Evolutionary conservation across 35 echinoderm and acorn worm genomes (phyloP).

Genomic region (Ophioderma brevispina): DNA sequence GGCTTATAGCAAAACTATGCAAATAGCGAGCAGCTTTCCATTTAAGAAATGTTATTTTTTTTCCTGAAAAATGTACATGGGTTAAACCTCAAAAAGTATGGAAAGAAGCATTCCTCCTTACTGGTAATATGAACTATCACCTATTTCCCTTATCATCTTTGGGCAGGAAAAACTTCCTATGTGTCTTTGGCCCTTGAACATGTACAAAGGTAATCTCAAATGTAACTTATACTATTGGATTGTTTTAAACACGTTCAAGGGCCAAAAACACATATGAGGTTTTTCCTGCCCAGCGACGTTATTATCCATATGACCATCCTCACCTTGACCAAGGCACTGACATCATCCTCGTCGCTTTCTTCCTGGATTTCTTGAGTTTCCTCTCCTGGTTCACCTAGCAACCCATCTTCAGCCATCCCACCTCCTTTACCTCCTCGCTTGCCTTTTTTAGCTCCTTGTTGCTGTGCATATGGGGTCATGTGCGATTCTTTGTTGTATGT

Average conservation of each 20-base stretch:
- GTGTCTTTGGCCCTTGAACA: too few relatives aligned
- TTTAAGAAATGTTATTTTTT: too few relatives aligned
- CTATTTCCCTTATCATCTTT: too few relatives aligned
- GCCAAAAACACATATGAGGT: background rate
- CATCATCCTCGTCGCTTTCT: constrained; percentile 18
- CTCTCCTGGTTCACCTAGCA: constrained; percentile 29
- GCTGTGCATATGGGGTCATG: constrained; percentile 55
- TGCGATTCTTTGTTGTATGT: constrained; percentile 78
- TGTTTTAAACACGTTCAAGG: background rate
- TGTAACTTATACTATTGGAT: background rate
- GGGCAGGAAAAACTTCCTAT: too few relatives aligned
- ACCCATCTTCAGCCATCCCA: background rate
- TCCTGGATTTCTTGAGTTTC: constrained; percentile 1
- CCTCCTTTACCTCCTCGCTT: constrained; percentile 24
- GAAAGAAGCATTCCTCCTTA: too few relatives aligned
- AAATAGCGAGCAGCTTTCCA: too few relatives aligned
- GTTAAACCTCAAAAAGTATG: too few relatives aligned
- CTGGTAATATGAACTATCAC: too few relatives aligned
- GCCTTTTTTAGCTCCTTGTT: constrained; percentile 47
- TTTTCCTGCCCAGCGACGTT: background rate
- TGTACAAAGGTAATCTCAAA: too few relatives aligned
- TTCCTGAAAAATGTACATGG: too few relatives aligned
- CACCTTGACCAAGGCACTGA: constrained; percentile 40
- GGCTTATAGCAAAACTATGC: too few relatives aligned
- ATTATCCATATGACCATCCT: background rate